Evolutionary conservation across 2,113 vertebrate species (phyloP).

Genomic region (Aramus guarauna): DNA sequence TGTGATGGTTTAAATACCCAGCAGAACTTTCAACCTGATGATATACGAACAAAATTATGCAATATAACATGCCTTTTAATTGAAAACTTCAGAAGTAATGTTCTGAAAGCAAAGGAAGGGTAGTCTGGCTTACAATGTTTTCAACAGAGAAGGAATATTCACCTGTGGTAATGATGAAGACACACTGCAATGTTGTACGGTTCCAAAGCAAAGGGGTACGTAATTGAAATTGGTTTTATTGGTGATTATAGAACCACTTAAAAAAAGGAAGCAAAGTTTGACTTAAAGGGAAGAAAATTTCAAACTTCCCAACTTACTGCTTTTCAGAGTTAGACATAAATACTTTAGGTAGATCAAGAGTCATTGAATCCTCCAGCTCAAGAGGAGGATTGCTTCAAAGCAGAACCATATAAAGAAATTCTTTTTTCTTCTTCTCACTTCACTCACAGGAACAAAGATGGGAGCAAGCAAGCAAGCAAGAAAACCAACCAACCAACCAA

Average conservation of each 20-base stretch:
- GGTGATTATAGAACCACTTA: neutral
- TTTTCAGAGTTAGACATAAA: neutral
- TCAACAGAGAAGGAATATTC: neutral
- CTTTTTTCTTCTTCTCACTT: neutral
- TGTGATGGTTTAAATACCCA: neutral
- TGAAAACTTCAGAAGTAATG: neutral
- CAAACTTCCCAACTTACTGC: neutral
- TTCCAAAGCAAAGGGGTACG: neutral
- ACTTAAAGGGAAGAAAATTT: neutral
- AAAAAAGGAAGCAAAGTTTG: neutral
- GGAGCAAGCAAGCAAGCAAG: neutral
- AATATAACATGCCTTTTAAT: neutral
- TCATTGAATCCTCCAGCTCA: neutral
- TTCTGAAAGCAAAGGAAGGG: neutral
- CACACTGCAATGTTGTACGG: neutral
- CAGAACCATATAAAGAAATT: neutral
- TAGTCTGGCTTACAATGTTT: neutral
- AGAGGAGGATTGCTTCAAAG: neutral
- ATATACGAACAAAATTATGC: neutral
- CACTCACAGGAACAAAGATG: neutral
- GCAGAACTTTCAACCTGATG: neutral
- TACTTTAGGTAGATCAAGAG: neutral
- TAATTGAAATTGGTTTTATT: neutral
- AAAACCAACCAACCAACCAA: too few relatives aligned
- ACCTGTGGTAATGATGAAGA: neutral